These are phyloP conservation scores for Chromobotia macracanthus DNA, from an alignment of 2,797 vertebrate genomes.

Conservation along the genomic window DNA sequence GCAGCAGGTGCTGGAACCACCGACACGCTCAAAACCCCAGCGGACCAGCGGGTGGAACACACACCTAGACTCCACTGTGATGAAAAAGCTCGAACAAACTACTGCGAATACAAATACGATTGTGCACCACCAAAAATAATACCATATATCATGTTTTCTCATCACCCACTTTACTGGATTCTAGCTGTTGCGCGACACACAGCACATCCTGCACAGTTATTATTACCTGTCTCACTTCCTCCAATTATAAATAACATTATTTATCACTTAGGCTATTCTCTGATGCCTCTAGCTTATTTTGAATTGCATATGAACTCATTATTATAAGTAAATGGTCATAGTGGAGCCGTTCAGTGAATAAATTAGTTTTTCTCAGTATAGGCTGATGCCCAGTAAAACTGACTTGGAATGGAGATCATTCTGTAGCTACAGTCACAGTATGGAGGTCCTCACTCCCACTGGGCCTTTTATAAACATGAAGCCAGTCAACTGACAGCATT, in stretches of 20 bases:
- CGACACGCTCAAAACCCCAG: constrained; percentile 34
- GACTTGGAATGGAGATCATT: constrained; percentile 20
- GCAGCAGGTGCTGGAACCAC: constrained; percentile 46
- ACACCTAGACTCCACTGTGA: constrained; percentile 27
- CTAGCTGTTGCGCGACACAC: background rate
- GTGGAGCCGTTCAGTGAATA: background rate
- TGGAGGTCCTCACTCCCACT: constrained; percentile 40
- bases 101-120: background rate
- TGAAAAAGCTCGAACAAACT: constrained; percentile 1
- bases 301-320: constrained; percentile 12
- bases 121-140: constrained; percentile 7
- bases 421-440: constrained; percentile 23
- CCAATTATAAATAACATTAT: background rate
- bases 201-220: background rate
- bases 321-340: background rate
- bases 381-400: background rate
- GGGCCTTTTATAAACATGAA: constrained; percentile 36
- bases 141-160: background rate
- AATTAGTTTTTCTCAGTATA: background rate
- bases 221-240: background rate
- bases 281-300: background rate
- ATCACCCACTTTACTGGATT: background rate
- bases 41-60: constrained; percentile 43
- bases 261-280: background rate
- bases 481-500: constrained; percentile 21